Evolutionary conservation across 2,797 vertebrate genomes (phyloP), one percentile per base, ranked within the genome.

Genomic region (Sebastes reedi): DNA sequence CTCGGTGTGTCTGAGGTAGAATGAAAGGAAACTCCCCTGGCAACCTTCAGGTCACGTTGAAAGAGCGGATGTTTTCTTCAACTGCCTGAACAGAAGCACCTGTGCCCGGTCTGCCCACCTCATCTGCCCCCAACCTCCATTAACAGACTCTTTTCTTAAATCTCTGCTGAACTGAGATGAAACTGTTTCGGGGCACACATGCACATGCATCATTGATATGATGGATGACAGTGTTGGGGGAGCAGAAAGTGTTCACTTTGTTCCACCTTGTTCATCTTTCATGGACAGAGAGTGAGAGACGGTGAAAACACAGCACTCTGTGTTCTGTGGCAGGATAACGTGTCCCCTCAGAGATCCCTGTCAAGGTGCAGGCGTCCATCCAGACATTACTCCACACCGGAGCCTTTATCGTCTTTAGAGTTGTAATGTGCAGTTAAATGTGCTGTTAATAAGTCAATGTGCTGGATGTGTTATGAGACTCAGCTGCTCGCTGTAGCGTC

Each of bases 1-100:
- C 77, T 79, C 29, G 4, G 24, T 58, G 85, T 55, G 70, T 66
- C 77, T 69, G 77, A 81, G 85, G 73, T 70, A 52, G 86, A 86
- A 73, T 77, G 58, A 72, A 69, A 75, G 70, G 60, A 81, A 78
- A 80, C 62, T 87, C 79, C 75, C 72, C 72, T 64, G 80, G 56
- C 78, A 67, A 61, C 70, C 80, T 60, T 60, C 89, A 73, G 87
- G 82, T 90, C 85, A 83, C 39, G 8, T 72, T 89, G 79, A 87
- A 82, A 67, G 73, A 84, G 75, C 82, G 24, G 50, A 65, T 84
- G 58, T 52, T 42, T 79, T 81, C 82, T 54, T 67, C 24, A 13
- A 16, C 50, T 6, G 62, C 55, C 36, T 1, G 12, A 74, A 27
- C 80, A 39, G 79, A 52, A 4, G 6, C 2, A 64, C 79, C 61